Percentiles rank a stretch among this genome's conserved stretches.
These are phyloP conservation scores for Pseudochirops cupreus DNA, from an alignment of 2,797 vertebrate genomes.

Conservation along the genomic window DNA sequence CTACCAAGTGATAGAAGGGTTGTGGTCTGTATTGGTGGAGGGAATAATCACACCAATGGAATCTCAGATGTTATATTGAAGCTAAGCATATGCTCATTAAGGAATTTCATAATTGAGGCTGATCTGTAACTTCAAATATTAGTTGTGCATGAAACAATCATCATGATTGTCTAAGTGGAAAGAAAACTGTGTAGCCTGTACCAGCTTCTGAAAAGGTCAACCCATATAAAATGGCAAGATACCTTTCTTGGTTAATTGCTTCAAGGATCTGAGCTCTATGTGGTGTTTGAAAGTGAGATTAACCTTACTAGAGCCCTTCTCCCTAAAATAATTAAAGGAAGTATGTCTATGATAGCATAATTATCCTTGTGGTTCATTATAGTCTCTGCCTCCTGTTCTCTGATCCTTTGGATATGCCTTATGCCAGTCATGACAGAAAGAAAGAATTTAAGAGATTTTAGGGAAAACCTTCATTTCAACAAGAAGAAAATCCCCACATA, in stretches of 20 bases:
- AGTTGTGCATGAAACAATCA: background rate
- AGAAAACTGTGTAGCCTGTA: background rate
- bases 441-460: background rate
- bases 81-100: background rate
- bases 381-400: background rate
- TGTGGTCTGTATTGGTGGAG: background rate
- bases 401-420: constrained; percentile 14
- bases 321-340: background rate
- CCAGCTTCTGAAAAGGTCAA: background rate
- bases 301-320: background rate
- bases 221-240: background rate
- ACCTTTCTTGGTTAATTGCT: background rate
- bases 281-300: background rate
- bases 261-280: background rate
- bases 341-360: background rate
- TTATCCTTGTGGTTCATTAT: constrained; percentile 19
- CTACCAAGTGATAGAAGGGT: background rate
- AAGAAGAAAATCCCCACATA: background rate
- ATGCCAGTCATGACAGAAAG: constrained; percentile 25
- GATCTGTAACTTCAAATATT: constrained; percentile 17
- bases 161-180: background rate
- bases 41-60: background rate
- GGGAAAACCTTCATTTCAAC: background rate
- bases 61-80: background rate
- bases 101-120: background rate